These are phyloP conservation scores for Myrmecophaga tridactyla DNA, from an alignment of 2,113 vertebrate genomes.

Conservation along the genomic window DNA sequence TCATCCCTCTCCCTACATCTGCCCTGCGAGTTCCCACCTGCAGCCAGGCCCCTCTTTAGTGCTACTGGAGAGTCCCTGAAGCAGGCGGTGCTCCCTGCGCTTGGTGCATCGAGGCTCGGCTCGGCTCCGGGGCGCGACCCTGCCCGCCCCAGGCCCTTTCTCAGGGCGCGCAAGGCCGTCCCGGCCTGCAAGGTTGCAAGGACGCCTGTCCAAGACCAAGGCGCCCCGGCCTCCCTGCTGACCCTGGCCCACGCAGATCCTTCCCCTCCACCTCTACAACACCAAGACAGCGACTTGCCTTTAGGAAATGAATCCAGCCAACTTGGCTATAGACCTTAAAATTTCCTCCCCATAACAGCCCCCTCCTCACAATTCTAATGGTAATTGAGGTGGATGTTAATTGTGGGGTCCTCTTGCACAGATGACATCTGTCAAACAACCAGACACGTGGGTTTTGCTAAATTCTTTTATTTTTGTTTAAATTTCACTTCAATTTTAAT, in stretches of 20 bases:
- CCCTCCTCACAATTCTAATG: background rate
- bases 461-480: conserved; percentile 99
- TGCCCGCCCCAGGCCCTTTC: background rate
- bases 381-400: conserved; percentile 25
- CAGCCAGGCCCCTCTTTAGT: background rate
- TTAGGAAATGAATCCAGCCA: conserved; percentile 35
- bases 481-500: conserved; percentile 99
- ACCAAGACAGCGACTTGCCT: background rate
- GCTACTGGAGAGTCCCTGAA: background rate
- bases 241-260: background rate
- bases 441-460: conserved; percentile 93
- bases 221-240: background rate
- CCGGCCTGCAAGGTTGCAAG: background rate
- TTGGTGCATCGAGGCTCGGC: background rate
- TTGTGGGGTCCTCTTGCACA: conserved; percentile 32
- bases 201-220: background rate
- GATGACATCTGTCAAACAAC: conserved; percentile 89
- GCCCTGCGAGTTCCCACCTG: background rate
- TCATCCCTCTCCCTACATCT: background rate
- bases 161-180: background rate
- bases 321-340: conserved; percentile 1
- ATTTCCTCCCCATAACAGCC: background rate
- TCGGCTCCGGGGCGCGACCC: rapidly evolving
- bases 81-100: background rate
- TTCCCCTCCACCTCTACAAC: background rate